Percentiles rank a stretch among this genome's conserved stretches.
Conservation (phyloP, 2,888 invertebrate genomes). For the Plemyria rubiginata region DNA sequence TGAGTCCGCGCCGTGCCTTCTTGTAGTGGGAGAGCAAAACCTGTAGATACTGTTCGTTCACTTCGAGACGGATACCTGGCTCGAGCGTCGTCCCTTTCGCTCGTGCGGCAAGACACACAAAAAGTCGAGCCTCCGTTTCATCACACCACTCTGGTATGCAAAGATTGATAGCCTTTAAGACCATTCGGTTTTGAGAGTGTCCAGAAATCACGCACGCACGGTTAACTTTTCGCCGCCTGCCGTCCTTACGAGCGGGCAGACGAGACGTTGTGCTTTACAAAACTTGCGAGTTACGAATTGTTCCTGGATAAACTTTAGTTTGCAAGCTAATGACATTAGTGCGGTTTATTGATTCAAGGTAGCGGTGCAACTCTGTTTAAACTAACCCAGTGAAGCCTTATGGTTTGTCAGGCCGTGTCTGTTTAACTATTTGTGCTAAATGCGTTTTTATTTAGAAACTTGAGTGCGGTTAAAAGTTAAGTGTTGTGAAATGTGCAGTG, state of each 20-base stretch:
- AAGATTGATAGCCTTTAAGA: slow-evolving; percentile 85
- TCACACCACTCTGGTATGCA: slow-evolving; percentile 83
- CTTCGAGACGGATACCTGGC: slow-evolving; percentile 79
- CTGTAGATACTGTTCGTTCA: slow-evolving; percentile 82
- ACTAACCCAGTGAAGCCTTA: slow-evolving; percentile 72
- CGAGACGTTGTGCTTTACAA: slow-evolving; percentile 65
- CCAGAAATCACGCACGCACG: slow-evolving; percentile 84
- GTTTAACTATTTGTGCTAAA: slow-evolving; percentile 59
- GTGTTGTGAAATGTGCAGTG: slow-evolving; percentile 60
- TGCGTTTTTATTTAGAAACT: slow-evolving; percentile 58
- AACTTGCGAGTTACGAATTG: slow-evolving; percentile 57
- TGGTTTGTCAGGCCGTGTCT: slow-evolving; percentile 53
- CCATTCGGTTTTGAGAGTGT: slow-evolving; percentile 83
- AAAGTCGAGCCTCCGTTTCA: slow-evolving; percentile 71
- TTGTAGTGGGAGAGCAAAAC: slow-evolving; percentile 84
- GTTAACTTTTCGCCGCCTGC: slow-evolving; percentile 82
- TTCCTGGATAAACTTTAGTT: slow-evolving; percentile 61
- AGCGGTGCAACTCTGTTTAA: slow-evolving; percentile 56
- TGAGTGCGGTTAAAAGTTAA: slow-evolving; percentile 48
- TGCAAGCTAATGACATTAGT: slow-evolving; percentile 67
- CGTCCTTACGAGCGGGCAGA: slow-evolving; percentile 78
- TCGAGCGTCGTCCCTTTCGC: slow-evolving; percentile 73
- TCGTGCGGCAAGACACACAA: slow-evolving; percentile 53
- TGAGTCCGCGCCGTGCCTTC: slow-evolving; percentile 78
- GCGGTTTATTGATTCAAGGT: slow-evolving; percentile 62